A percentile compares a stretch with the other conserved stretches of the same genome.
These are phyloP conservation scores for Terebella lapidaria DNA, from an alignment of 2,888 invertebrate species.

Conservation along the genomic window DNA sequence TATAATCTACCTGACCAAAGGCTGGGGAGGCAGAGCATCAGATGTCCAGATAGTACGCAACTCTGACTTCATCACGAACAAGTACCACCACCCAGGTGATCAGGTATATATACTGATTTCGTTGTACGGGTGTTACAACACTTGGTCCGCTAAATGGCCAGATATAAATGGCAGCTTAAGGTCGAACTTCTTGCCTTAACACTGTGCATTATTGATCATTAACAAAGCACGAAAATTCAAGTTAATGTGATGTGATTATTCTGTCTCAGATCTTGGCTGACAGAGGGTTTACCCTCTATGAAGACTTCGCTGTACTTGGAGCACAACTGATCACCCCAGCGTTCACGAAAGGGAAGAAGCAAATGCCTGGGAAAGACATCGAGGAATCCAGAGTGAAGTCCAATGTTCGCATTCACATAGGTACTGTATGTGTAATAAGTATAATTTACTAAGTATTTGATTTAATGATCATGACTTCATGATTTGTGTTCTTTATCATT, in stretches of 20 bases:
- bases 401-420: constrained; percentile 6
- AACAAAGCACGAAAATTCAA: too few relatives aligned
- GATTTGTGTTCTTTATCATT: too few relatives aligned
- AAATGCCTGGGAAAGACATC: not conserved
- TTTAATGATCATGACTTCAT: too few relatives aligned
- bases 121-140: too few relatives aligned
- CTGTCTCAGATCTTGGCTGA: constrained; percentile 16
- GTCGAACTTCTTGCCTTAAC: too few relatives aligned
- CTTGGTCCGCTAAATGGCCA: too few relatives aligned
- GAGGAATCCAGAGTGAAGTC: not conserved
- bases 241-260: too few relatives aligned
- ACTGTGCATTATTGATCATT: too few relatives aligned
- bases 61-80: constrained; percentile 17
- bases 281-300: constrained; percentile 5
- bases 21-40: constrained; percentile 25
- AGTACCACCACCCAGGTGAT: constrained; percentile 22
- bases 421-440: too few relatives aligned
- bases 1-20: constrained; percentile 22
- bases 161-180: too few relatives aligned
- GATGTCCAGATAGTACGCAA: constrained; percentile 22
- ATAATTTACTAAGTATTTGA: too few relatives aligned
- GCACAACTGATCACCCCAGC: not conserved
- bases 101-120: too few relatives aligned
- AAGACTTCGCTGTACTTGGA: not conserved
- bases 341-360: constrained; percentile 6